A percentile compares a stretch with the other conserved stretches of the same genome.
These are phyloP conservation scores for Polymixis flavicincta DNA, from an alignment of 2,888 invertebrate genomes.

Conservation along the genomic window DNA sequence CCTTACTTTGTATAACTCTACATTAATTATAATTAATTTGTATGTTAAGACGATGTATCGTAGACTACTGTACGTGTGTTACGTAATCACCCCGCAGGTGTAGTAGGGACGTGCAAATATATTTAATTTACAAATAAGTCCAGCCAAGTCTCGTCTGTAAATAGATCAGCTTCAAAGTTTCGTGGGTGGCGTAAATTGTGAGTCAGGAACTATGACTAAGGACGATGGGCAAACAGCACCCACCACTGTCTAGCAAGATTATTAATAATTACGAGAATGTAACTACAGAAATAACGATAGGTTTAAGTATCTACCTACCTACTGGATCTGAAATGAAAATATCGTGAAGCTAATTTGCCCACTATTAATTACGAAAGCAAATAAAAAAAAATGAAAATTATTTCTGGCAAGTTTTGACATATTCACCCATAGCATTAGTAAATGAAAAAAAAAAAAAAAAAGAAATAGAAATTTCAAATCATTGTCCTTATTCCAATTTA, in stretches of 20 bases:
- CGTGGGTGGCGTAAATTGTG: constrained; percentile 46
- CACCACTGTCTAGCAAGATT: constrained; percentile 33
- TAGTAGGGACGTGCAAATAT: neutral
- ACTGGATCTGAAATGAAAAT: neutral
- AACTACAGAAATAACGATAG: neutral
- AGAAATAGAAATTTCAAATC: too few relatives aligned
- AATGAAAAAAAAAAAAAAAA: too few relatives aligned
- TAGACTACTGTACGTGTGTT: neutral
- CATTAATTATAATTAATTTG: too few relatives aligned
- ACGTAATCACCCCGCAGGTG: neutral
- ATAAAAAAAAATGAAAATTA: too few relatives aligned
- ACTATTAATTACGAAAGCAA: neutral
- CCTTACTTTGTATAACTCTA: too few relatives aligned
- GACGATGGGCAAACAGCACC: constrained; percentile 34
- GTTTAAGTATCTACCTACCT: too few relatives aligned
- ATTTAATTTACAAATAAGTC: constrained; percentile 11
- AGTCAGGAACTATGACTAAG: constrained; percentile 43
- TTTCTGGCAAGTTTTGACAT: too few relatives aligned
- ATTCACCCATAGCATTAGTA: too few relatives aligned
- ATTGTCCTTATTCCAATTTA: neutral
- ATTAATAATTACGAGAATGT: constrained; percentile 24
- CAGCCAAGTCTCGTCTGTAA: constrained; percentile 30
- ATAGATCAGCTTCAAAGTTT: constrained; percentile 26
- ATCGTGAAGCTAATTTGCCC: neutral
- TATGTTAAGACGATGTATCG: neutral